A percentile compares a stretch with the other conserved stretches of the same genome.
These are phyloP conservation scores for Aplysia californica DNA, from an alignment of 1,140 invertebrate genomes.

Conservation along the genomic window DNA sequence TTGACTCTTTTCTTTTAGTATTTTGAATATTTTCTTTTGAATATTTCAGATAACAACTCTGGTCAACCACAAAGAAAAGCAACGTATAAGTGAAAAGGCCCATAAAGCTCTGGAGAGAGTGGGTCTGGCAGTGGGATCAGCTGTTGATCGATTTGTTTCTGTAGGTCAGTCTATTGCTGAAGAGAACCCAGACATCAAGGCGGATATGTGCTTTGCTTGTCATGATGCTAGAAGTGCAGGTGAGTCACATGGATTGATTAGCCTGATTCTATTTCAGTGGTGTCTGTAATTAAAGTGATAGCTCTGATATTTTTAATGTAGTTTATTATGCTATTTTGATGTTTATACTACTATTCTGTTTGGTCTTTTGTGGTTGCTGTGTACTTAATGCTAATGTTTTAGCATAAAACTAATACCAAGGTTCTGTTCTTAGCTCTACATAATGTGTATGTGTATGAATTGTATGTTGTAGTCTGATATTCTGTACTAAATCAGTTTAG, in stretches of 20 bases:
- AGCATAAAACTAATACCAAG: background rate
- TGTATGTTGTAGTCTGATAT: background rate
- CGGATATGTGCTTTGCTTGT: constrained; percentile 98
- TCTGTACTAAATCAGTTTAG: background rate
- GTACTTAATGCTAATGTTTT: too few relatives aligned
- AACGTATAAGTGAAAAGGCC: constrained; percentile 71
- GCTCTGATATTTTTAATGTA: too few relatives aligned
- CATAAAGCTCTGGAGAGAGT: constrained; percentile 87
- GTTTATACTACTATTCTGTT: too few relatives aligned
- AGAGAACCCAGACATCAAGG: constrained; percentile 95
- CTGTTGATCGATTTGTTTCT: constrained; percentile 96
- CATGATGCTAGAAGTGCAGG: constrained; percentile 95
- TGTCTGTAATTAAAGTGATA: too few relatives aligned
- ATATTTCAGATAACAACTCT: constrained; percentile 89
- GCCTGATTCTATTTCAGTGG: too few relatives aligned
- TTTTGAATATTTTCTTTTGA: too few relatives aligned
- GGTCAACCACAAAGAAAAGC: constrained; percentile 76
- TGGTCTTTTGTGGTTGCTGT: too few relatives aligned
- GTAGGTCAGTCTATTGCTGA: constrained; percentile 98
- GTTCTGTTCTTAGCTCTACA: background rate
- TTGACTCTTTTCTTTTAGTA: too few relatives aligned
- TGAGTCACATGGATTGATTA: too few relatives aligned
- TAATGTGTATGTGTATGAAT: background rate
- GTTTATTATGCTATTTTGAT: too few relatives aligned
- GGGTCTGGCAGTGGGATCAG: constrained; percentile 94